Conservation (phyloP, 2,113 vertebrate genomes). For the Centropristis striata region DNA sequence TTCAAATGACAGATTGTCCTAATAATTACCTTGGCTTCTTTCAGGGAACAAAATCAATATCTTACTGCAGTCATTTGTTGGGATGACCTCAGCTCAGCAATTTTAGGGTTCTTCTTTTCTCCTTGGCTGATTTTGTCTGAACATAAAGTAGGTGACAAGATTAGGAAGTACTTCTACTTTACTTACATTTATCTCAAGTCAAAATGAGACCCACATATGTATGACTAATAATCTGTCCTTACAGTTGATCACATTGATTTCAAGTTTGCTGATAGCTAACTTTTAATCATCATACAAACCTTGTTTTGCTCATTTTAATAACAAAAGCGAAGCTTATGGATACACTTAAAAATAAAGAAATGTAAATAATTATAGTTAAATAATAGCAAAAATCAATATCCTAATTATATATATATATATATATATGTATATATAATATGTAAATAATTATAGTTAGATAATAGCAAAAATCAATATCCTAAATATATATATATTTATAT, state of each 20-base stretch:
- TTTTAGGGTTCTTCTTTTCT: conserved; percentile 1
- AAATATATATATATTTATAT: too few species aligned
- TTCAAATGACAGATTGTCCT: conserved; percentile 49
- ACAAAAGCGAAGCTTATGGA: neutral
- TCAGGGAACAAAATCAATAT: conserved; percentile 49
- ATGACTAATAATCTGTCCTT: neutral
- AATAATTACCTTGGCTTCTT: conserved; percentile 57
- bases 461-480: too few species aligned
- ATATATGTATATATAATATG: too few species aligned
- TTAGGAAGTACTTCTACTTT: neutral
- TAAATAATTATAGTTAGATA: too few species aligned
- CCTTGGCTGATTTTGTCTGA: neutral
- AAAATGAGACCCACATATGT: neutral
- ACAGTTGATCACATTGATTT: conserved; percentile 7
- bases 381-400: too few species aligned
- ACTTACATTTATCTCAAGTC: neutral
- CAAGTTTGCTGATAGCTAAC: neutral
- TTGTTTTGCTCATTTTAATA: neutral
- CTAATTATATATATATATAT: too few species aligned
- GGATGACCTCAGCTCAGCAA: conserved; percentile 46
- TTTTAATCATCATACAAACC: neutral
- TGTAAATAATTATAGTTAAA: neutral
- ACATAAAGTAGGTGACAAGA: neutral
- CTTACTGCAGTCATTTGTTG: conserved; percentile 25
- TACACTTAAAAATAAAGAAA: neutral